Percentiles rank a stretch among this genome's conserved stretches.
Conservation (phyloP, 2,888 invertebrate genomes). For the Phyllotreta striolata region DNA sequence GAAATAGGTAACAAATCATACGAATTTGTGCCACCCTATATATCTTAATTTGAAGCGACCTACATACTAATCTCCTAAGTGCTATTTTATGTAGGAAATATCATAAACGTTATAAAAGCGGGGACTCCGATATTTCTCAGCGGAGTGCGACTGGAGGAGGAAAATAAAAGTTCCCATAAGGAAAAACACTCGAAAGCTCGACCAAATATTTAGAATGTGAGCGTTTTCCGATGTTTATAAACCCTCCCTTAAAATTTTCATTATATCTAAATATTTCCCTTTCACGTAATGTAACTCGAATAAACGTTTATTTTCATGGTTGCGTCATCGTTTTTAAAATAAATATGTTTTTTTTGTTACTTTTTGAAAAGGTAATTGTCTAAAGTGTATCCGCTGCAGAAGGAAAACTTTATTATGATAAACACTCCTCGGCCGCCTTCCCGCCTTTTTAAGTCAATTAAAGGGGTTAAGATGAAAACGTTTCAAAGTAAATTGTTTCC, state of each 20-base stretch:
- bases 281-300: conserved; percentile 17
- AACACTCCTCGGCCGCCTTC: too few relatives aligned
- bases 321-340: conserved; percentile 19
- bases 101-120: conserved; percentile 21
- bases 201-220: conserved; percentile 37
- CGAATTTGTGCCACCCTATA: neutral
- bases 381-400: too few relatives aligned
- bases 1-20: neutral
- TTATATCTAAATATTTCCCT: conserved; percentile 38
- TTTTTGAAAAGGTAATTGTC: too few relatives aligned
- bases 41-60: conserved; percentile 19
- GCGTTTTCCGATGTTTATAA: conserved; percentile 38
- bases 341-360: neutral
- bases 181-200: conserved; percentile 30
- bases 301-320: conserved; percentile 28
- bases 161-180: conserved; percentile 26
- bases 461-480: too few relatives aligned
- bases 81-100: conserved; percentile 28
- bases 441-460: too few relatives aligned
- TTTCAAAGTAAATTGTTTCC: too few relatives aligned
- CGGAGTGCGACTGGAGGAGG: conserved; percentile 7
- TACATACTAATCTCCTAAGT: conserved; percentile 24
- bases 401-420: too few relatives aligned
- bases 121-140: conserved; percentile 11
- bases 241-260: conserved; percentile 38